Conservation (phyloP, 2,113 vertebrate genomes). For the Nyctibius bracteatus region DNA sequence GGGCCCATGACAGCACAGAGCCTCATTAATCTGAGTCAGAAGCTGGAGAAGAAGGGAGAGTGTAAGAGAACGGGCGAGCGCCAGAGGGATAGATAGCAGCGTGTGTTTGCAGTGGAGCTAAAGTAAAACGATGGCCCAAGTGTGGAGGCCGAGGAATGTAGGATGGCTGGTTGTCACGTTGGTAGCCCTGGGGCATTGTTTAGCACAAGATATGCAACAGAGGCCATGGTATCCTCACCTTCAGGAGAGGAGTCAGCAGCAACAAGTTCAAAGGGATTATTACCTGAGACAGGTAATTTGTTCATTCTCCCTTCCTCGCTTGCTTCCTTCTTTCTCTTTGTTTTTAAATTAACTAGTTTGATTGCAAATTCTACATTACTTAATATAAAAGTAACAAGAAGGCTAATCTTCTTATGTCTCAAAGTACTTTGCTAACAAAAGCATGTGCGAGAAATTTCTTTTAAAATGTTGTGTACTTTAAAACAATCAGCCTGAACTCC, state of each 20-base stretch:
- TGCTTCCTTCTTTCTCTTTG: background rate
- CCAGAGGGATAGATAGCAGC: slow-evolving; percentile 49
- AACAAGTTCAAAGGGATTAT: slow-evolving; percentile 62
- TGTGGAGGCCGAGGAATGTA: background rate
- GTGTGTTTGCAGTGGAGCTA: background rate
- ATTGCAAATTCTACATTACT: background rate
- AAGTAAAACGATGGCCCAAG: slow-evolving; percentile 52
- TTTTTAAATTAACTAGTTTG: background rate
- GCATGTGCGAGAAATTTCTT: background rate
- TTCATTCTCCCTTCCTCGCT: background rate
- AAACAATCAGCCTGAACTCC: background rate
- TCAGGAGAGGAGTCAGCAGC: slow-evolving; percentile 51
- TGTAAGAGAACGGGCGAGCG: slow-evolving; percentile 73
- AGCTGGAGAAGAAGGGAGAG: slow-evolving; percentile 55
- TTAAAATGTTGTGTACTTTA: background rate
- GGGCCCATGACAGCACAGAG: slow-evolving; percentile 61
- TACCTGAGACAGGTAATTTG: slow-evolving; percentile 72
- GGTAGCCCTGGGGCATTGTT: slow-evolving; percentile 69
- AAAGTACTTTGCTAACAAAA: background rate
- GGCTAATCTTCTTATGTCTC: background rate
- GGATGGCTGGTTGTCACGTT: slow-evolving; percentile 70
- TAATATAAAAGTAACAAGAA: background rate
- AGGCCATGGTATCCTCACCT: slow-evolving; percentile 58
- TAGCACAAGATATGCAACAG: slow-evolving; percentile 68
- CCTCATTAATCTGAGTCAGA: slow-evolving; percentile 73